Conservation (phyloP, 2,797 vertebrate species). For the Tokudaia tokunoshimensis region DNA sequence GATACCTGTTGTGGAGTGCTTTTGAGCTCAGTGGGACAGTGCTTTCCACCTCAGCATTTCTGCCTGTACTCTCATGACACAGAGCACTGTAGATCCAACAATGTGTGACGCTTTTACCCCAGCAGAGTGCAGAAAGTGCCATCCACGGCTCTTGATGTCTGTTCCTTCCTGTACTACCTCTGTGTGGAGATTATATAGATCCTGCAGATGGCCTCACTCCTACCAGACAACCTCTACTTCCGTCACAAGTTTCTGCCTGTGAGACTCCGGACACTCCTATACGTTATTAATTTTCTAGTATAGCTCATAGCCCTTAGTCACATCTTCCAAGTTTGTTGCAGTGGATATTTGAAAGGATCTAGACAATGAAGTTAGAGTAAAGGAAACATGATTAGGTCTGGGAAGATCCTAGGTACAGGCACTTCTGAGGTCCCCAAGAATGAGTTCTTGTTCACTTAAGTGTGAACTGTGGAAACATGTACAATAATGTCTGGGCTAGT, state of each 20-base stretch:
- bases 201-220: neutral
- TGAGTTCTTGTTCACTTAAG: neutral
- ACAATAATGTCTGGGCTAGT: neutral
- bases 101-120: neutral
- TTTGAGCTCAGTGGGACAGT: neutral
- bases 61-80: neutral
- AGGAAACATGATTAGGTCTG: neutral
- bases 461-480: too few species aligned
- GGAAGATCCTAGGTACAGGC: neutral
- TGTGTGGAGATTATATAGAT: too few species aligned
- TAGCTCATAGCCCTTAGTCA: neutral
- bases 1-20: neutral
- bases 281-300: neutral
- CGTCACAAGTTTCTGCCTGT: neutral
- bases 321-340: neutral
- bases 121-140: neutral
- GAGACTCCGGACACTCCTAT: neutral
- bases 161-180: neutral
- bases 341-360: neutral
- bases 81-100: neutral
- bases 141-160: fast-evolving
- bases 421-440: too few species aligned
- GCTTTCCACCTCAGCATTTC: neutral
- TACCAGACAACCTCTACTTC: too few species aligned
- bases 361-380: neutral